A percentile compares a stretch with the other conserved stretches of the same genome.
These are phyloP conservation scores for Oryzaephilus surinamensis DNA, from an alignment of 1,140 invertebrate species.

Conservation along the genomic window DNA sequence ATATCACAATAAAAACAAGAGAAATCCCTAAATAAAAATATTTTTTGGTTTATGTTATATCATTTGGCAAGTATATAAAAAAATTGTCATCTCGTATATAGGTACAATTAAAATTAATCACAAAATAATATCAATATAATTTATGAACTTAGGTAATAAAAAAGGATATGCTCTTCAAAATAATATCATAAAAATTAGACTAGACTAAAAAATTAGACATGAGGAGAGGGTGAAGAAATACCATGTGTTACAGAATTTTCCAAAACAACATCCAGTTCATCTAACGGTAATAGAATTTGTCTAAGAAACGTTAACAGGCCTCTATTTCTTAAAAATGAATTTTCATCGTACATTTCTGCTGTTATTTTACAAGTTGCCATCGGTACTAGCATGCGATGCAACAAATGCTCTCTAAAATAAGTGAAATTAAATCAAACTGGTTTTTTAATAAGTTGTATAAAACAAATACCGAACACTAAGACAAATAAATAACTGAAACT, in stretches of 20 bases:
- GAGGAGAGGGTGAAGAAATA: slow-evolving; percentile 48
- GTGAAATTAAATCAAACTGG: slow-evolving; percentile 2
- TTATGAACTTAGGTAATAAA: too few relatives aligned
- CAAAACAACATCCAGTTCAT: slow-evolving; percentile 85
- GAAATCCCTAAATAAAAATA: too few relatives aligned
- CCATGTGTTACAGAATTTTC: slow-evolving; percentile 93
- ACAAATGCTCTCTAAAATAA: slow-evolving; percentile 73
- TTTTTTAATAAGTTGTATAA: background rate
- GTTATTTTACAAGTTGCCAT: slow-evolving; percentile 80
- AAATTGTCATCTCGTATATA: too few relatives aligned
- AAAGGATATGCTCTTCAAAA: too few relatives aligned
- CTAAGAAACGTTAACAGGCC: slow-evolving; percentile 77
- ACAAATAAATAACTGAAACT: slow-evolving; percentile 95
- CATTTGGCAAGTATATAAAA: too few relatives aligned
- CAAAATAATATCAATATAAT: too few relatives aligned
- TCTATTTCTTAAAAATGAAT: slow-evolving; percentile 82
- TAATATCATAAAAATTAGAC: slow-evolving; percentile 10
- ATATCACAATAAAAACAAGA: too few relatives aligned
- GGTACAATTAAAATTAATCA: too few relatives aligned
- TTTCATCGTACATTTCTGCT: slow-evolving; percentile 89
- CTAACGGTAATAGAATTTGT: slow-evolving; percentile 83
- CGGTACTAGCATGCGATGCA: slow-evolving; percentile 79
- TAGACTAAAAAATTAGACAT: slow-evolving; percentile 8
- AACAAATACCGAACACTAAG: slow-evolving; percentile 65
- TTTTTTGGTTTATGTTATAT: too few relatives aligned